phyloP scores from a whole-genome alignment of 2,888 invertebrate genomes.

The Microplitis deprimator region DNA sequence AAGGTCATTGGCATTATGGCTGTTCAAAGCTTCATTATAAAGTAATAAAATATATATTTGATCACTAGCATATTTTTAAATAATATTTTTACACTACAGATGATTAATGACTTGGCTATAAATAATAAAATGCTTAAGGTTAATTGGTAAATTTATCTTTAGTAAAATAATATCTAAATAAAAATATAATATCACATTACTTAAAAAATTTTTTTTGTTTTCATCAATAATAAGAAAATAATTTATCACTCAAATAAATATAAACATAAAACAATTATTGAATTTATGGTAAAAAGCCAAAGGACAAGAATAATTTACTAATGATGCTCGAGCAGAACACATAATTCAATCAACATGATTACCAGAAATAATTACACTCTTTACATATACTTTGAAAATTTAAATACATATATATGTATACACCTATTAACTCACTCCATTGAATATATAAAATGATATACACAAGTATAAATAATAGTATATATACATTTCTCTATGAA shows the following conservation, averaged over 20 bases:
- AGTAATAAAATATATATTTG: neutral
- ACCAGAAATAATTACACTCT: slow-evolving; percentile 18
- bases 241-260: neutral
- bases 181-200: neutral
- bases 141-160: slow-evolving; percentile 9
- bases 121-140: neutral
- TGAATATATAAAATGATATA: neutral
- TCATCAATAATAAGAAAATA: neutral
- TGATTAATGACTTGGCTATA: slow-evolving; percentile 1
- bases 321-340: neutral
- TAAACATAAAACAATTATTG: neutral
- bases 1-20: neutral
- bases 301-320: neutral
- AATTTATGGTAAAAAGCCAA: neutral
- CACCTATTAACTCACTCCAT: neutral
- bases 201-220: neutral
- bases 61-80: neutral
- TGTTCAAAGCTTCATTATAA: neutral
- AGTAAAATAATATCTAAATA: neutral
- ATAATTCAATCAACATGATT: slow-evolving; percentile 17
- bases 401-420: neutral
- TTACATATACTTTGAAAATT: neutral
- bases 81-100: neutral
- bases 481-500: slow-evolving; percentile 24
- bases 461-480: slow-evolving; percentile 29